Evolutionary conservation across 2,797 vertebrate genomes (phyloP).

Genomic region (Hylomyscus alleni): DNA sequence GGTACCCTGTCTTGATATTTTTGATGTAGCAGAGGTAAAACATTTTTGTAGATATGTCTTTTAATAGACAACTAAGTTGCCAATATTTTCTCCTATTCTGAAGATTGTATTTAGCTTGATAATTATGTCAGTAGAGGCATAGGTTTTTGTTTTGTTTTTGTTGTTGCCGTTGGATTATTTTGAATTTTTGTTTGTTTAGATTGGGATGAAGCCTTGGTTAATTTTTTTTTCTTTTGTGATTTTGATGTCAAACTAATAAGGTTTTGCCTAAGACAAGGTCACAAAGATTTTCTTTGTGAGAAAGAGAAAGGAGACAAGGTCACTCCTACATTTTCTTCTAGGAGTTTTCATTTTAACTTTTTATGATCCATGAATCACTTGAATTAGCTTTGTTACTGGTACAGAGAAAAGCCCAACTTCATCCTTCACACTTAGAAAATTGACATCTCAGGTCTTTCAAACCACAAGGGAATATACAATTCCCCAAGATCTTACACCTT

Average conservation of each 20-base stretch:
- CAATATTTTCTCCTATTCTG: slow-evolving; percentile 22
- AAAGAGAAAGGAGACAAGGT: no score
- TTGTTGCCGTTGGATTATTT: not conserved
- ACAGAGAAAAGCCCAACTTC: not conserved
- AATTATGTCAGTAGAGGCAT: not conserved
- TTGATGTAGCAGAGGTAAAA: slow-evolving; percentile 1
- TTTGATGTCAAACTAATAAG: not conserved
- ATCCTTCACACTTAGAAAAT: slow-evolving; percentile 6
- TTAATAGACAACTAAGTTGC: slow-evolving; percentile 23
- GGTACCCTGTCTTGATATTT: not conserved
- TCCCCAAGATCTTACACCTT: slow-evolving; percentile 5
- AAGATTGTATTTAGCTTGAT: not conserved
- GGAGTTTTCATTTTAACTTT: slow-evolving; percentile 44
- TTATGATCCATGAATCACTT: not conserved
- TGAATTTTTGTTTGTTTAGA: not conserved
- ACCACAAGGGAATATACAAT: not conserved
- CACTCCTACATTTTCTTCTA: slow-evolving; percentile 35
- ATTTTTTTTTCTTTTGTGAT: slow-evolving; percentile 39
- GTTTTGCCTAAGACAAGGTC: slow-evolving; percentile 31
- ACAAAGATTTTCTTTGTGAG: slow-evolving; percentile 34
- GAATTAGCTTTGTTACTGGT: slow-evolving; percentile 21
- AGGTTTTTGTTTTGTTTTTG: not conserved
- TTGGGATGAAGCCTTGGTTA: slow-evolving; percentile 16
- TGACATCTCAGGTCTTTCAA: slow-evolving; percentile 28
- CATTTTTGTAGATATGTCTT: not conserved